Evolutionary conservation across 1,140 invertebrate species (phyloP).

Genomic region (Bombus affinis): DNA sequence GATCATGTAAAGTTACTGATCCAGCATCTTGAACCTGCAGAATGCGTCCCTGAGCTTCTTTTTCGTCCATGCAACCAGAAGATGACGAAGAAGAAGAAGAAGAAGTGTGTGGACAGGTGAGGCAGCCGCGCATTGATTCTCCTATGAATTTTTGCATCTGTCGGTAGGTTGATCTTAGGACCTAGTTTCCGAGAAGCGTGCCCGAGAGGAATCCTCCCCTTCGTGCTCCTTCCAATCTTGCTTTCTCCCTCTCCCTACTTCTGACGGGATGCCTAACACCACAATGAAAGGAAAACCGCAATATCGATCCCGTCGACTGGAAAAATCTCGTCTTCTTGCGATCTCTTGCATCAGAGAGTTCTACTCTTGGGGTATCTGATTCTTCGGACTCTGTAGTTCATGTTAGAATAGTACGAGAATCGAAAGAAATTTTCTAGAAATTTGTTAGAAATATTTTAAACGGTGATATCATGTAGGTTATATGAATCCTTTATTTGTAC

Average conservation of each 20-base stretch:
- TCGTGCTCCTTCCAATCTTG: conserved; percentile 27
- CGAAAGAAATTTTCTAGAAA: neutral
- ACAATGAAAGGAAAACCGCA: conserved; percentile 40
- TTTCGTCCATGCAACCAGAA: conserved; percentile 35
- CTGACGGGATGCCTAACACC: neutral
- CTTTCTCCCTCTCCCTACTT: neutral
- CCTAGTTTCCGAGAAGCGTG: conserved; percentile 75
- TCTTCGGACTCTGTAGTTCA: neutral
- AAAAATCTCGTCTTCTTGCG: conserved; percentile 6
- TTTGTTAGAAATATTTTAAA: too few relatives aligned
- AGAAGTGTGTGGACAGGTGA: conserved; percentile 80
- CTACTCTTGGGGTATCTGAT: neutral
- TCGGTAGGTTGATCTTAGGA: conserved; percentile 73
- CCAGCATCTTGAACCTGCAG: conserved; percentile 46
- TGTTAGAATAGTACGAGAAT: neutral
- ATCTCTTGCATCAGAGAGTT: neutral
- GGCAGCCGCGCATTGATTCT: conserved; percentile 72
- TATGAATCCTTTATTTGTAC: too few relatives aligned
- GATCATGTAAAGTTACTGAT: neutral
- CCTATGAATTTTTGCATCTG: conserved; percentile 81
- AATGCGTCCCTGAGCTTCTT: conserved; percentile 52
- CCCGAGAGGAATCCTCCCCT: conserved; percentile 31
- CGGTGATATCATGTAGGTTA: too few relatives aligned
- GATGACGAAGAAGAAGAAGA: conserved; percentile 59
- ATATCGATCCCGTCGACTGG: neutral